Evolutionary conservation across 2,797 vertebrate genomes (phyloP).

Genomic region (Oophaga sylvatica): DNA sequence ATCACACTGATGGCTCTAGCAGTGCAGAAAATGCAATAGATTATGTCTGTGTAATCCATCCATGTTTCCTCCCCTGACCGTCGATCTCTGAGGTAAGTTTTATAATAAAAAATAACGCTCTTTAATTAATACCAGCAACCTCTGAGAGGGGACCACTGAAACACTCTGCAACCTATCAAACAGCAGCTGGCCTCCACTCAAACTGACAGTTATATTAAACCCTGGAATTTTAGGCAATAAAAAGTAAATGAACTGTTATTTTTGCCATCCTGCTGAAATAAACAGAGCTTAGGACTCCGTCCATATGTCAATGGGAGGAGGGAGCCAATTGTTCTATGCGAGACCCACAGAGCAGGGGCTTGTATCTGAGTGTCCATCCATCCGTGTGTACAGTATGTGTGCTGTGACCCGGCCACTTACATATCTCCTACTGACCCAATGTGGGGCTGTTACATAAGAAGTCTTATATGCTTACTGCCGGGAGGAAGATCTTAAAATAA

Average conservation of each 20-base stretch:
- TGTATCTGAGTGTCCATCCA: slow-evolving; percentile 67
- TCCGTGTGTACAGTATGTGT: slow-evolving; percentile 27
- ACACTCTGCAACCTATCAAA: slow-evolving; percentile 72
- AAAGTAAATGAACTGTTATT: slow-evolving; percentile 81
- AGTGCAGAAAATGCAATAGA: not conserved
- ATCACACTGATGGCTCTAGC: not conserved
- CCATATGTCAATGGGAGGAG: slow-evolving; percentile 75
- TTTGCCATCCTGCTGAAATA: slow-evolving; percentile 77
- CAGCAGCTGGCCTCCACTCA: slow-evolving; percentile 76
- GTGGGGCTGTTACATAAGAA: not conserved
- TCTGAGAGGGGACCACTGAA: slow-evolving; percentile 57
- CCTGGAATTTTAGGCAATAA: slow-evolving; percentile 79
- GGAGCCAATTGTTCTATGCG: slow-evolving; percentile 61
- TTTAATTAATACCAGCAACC: slow-evolving; percentile 63
- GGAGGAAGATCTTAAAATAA: not conserved
- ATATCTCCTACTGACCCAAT: not conserved
- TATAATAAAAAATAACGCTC: slow-evolving; percentile 53
- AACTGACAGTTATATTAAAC: slow-evolving; percentile 81
- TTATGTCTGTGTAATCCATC: slow-evolving; percentile 8
- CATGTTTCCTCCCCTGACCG: slow-evolving; percentile 20
- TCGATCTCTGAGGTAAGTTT: slow-evolving; percentile 48
- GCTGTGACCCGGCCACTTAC: too few relatives aligned
- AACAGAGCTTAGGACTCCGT: slow-evolving; percentile 72
- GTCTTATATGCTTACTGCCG: not conserved
- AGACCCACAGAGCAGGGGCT: slow-evolving; percentile 70